Base-by-base conservation (phyloP, 2,888 invertebrate genomes). In the Oasisia sp. region DNA sequence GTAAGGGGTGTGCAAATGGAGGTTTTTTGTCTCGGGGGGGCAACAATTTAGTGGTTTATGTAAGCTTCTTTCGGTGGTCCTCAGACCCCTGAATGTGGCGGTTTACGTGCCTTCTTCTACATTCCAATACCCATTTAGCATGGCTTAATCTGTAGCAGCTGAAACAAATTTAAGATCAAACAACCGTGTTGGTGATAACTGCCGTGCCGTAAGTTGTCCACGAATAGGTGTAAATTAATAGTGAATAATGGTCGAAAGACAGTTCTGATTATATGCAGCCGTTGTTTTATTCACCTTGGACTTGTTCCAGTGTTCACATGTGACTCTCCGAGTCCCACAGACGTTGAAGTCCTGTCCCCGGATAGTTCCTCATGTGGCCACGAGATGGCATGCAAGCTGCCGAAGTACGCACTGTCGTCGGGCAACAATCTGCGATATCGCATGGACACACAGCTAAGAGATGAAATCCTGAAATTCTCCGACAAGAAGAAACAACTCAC, bases 391-490 rank as follows among this genome's bases (percentile, higher is more conserved):
- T 74, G 74, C 74, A 74, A 74, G 74, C 74, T 27, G 74, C 74
- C 74, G 7, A 74, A 74, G 27, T 74, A 74, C 27, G 74, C 74
- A n/a, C 74, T 74, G 27, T 74, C 74, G 14, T 74, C 74, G 14
- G 74, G 74, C 74, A 74, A 74, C 74, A 74, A 74, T 74, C 74
- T 74, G 74, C 74, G 74, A n/a, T 74, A 74, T 27, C 74, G 74
- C 74, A 74, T 74, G 74, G 74, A 74, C 27, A 74, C 74, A n/a
- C 74, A 74, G n/a, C 3, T 74, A 27, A 74, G 74, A 74, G 74
- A 74, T 74, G 74, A 74, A 74, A 74, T 74, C 74, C 19, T 74
- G 74, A 74, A 74, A 74, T 74, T 74, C 74, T 74, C 74, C n/a
- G 74, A 74, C 74, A 74, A 74, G 74, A 74, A 74, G 74, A 74